phyloP scores from a whole-genome alignment of 2,113 vertebrate genomes.

The Etheostoma cragini region DNA sequence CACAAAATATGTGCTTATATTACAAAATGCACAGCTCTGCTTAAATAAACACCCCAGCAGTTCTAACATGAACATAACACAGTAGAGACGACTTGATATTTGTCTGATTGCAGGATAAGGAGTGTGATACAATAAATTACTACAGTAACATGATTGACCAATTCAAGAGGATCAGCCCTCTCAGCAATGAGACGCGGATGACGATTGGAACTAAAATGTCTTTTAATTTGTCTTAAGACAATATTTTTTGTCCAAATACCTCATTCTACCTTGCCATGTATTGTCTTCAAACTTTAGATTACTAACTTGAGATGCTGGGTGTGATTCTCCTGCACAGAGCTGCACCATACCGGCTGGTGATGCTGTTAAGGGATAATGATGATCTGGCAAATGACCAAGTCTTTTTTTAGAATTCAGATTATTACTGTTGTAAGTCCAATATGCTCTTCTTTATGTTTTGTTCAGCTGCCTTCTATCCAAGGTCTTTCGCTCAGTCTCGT shows the following conservation, averaged over 20 bases:
- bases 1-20: slow-evolving; percentile 21
- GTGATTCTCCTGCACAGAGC: background rate
- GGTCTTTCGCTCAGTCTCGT: slow-evolving; percentile 13
- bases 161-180: slow-evolving; percentile 85
- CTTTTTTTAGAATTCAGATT: no score
- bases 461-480: background rate
- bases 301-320: background rate
- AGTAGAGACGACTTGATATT: background rate
- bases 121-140: slow-evolving; percentile 56
- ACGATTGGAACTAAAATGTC: background rate
- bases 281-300: background rate
- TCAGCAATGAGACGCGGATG: slow-evolving; percentile 54
- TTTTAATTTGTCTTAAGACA: background rate
- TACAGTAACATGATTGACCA: slow-evolving; percentile 83
- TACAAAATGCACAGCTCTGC: slow-evolving; percentile 15
- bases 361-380: slow-evolving; percentile 16
- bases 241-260: background rate
- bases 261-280: background rate
- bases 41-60: slow-evolving; percentile 36
- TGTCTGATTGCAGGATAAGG: background rate
- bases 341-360: background rate
- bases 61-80: slow-evolving; percentile 2
- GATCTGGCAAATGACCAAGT: slow-evolving; percentile 11
- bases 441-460: slow-evolving; percentile 14
- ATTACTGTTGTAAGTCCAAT: slow-evolving; percentile 10